Evolutionary conservation across 1,140 invertebrate genomes (phyloP), one percentile per base, ranked within the genome.

Genomic region (Gryon sp.): DNA sequence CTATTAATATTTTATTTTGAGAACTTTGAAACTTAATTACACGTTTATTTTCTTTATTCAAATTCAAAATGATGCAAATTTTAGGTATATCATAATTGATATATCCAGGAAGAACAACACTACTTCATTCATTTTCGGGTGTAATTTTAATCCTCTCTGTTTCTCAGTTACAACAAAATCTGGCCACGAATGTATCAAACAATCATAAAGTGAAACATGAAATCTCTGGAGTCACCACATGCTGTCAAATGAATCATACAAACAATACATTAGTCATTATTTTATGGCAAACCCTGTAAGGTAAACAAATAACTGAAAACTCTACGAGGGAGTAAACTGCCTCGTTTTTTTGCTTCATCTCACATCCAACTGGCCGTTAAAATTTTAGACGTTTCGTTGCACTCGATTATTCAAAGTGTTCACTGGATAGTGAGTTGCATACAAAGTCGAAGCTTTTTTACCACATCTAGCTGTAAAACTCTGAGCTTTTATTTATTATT

Each of bases 401-500:
- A 3, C 53, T 52, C 18, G 30, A 50, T 53, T 45, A 53, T 65
- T 65, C 46, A 45, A 36, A 65, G 14, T 15, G 16, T 32, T 11
- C 4, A 0, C 7, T 2, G 18, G 18, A 2, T 8, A 11, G 19
- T 18, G 18, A 22, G 22, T 26, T 16, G 12, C 30, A 43, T 53
- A 32, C 7, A 5, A 45, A 45, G 19, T 30, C 19, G 19, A 60
- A 55, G 40, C 57, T 41, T 55, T 41, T 57, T 1, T 38, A 14
- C 22, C 16, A 50, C 15, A 28, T 28, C 20, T 19, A 18, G 28
- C 14, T 9, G 6, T 34, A 46, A 50, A 62, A 43, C 32, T 48
- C n/a, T 1, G 5, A 19, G 14, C 20, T 60, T 53, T 45, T 66
- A 66, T 76, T 76, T 70, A 70, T 66, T 60, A 70, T 60, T 63